Conservation (phyloP, 2,113 vertebrate species). For the Hemiscyllium ocellatum region DNA sequence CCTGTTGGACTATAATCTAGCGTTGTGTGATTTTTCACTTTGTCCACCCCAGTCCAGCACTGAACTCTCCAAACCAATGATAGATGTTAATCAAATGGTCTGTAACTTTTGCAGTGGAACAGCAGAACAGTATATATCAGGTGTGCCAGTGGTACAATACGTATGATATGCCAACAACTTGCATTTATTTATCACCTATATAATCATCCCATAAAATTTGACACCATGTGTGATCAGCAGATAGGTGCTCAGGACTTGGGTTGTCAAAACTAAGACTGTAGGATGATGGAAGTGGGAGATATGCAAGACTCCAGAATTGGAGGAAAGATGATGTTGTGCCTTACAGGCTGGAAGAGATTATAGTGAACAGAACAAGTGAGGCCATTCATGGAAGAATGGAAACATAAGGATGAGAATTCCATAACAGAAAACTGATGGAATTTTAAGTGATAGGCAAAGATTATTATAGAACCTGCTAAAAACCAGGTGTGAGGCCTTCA, state of each 20-base stretch:
- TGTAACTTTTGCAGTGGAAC: background rate
- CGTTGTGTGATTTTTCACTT: too few relatives aligned
- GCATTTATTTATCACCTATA: background rate
- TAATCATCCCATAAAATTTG: background rate
- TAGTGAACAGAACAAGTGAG: background rate
- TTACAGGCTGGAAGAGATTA: background rate
- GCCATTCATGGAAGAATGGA: background rate
- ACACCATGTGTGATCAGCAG: background rate
- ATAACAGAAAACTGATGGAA: background rate
- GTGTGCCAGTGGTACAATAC: too few relatives aligned
- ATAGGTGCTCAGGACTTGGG: background rate
- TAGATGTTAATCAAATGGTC: too few relatives aligned
- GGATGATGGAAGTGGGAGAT: background rate
- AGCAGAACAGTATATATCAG: background rate
- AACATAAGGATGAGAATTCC: background rate
- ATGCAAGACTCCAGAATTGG: background rate
- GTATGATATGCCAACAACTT: background rate
- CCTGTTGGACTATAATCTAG: too few relatives aligned
- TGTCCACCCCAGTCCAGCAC: too few relatives aligned
- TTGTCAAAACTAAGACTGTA: background rate
- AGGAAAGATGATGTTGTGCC: background rate
- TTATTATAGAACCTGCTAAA: too few relatives aligned
- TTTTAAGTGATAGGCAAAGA: background rate
- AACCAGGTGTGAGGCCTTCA: too few relatives aligned
- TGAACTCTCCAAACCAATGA: too few relatives aligned